phyloP scores from a whole-genome alignment of 2,888 invertebrate genomes.

The Acronicta aceris region DNA sequence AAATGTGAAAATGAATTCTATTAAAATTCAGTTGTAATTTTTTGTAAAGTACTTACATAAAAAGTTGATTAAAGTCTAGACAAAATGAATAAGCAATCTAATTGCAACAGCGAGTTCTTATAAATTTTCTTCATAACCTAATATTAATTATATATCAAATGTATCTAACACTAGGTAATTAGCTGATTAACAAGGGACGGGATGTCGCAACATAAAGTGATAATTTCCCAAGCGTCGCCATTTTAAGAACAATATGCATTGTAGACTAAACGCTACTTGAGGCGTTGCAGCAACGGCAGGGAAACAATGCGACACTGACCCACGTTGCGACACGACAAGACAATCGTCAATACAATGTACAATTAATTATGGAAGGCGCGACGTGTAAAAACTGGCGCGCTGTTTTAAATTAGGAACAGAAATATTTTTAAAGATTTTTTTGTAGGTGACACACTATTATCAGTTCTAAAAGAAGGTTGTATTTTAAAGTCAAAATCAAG shows the following conservation, averaged over 20 bases:
- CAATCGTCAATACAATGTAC: conserved; percentile 42
- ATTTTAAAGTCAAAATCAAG: too few relatives aligned
- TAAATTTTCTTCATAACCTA: neutral
- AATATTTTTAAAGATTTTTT: neutral
- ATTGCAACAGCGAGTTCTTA: conserved; percentile 16
- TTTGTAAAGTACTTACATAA: conserved; percentile 10
- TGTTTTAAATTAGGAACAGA: neutral
- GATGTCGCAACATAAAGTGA: conserved; percentile 29
- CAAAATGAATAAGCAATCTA: conserved; percentile 25
- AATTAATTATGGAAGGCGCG: conserved; percentile 19
- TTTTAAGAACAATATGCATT: conserved; percentile 62
- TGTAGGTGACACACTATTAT: too few relatives aligned
- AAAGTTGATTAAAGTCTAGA: conserved; percentile 44
- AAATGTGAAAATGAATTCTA: conserved; percentile 11
- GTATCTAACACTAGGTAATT: conserved; percentile 22
- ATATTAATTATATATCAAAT: too few relatives aligned
- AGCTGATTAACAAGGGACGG: conserved; percentile 26
- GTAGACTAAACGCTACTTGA: conserved; percentile 33
- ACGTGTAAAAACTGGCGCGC: conserved; percentile 15
- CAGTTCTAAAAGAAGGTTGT: too few relatives aligned
- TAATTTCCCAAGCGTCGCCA: conserved; percentile 60
- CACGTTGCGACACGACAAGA: conserved; percentile 40
- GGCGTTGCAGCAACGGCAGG: conserved; percentile 35
- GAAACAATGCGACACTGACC: conserved; percentile 45
- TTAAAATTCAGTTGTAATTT: conserved; percentile 12